Percentiles rank a stretch among this genome's conserved stretches.
phyloP scores from a whole-genome alignment of 2,888 invertebrate species.

The Calliphora vomitoria region DNA sequence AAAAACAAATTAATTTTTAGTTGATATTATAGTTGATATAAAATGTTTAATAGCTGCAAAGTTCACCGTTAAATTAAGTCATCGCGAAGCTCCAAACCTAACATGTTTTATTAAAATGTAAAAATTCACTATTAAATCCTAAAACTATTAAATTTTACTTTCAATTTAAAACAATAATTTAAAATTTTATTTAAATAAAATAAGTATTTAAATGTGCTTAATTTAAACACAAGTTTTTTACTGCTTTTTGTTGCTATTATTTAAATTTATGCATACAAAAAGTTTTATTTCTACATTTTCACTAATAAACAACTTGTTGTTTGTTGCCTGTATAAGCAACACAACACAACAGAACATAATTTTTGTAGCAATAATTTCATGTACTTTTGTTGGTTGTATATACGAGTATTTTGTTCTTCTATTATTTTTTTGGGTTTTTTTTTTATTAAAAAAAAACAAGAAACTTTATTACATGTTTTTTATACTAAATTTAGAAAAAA shows the following conservation, averaged over 20 bases:
- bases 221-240: not conserved
- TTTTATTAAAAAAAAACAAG: constrained; percentile 12
- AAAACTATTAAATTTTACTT: too few relatives aligned
- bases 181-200: not conserved
- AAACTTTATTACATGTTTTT: constrained; percentile 39
- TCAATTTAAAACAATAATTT: too few relatives aligned
- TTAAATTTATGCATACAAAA: constrained; percentile 40
- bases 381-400: constrained; percentile 6
- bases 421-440: constrained; percentile 22
- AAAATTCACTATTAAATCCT: too few relatives aligned
- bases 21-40: too few relatives aligned
- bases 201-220: not conserved
- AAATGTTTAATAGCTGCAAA: too few relatives aligned
- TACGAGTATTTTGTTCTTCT: not conserved
- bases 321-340: constrained; percentile 35
- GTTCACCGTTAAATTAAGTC: too few relatives aligned
- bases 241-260: not conserved
- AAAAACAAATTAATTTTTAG: too few relatives aligned
- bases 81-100: too few relatives aligned
- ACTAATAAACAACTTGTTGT: constrained; percentile 65
- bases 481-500: not conserved
- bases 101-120: too few relatives aligned
- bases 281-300: constrained; percentile 11
- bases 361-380: constrained; percentile 39
- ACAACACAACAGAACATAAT: not conserved